These are phyloP conservation scores for Pseudachorutes palmiensis DNA, from an alignment of 1,140 invertebrate genomes.

Conservation along the genomic window DNA sequence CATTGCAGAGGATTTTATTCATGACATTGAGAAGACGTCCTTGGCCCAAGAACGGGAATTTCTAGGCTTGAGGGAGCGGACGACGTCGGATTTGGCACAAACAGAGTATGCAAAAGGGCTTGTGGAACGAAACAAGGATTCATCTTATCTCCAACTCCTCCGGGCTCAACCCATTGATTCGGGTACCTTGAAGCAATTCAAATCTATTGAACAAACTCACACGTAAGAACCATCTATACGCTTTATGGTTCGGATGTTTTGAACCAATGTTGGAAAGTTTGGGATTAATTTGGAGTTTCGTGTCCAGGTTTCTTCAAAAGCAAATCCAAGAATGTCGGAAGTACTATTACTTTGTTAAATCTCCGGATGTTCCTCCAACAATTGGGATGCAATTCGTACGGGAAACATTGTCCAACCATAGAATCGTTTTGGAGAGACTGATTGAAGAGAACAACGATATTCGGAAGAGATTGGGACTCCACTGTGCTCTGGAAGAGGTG, in stretches of 20 bases:
- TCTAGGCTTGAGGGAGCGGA: constrained; percentile 10
- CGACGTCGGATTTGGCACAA: constrained; percentile 15
- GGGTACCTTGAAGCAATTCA: constrained; percentile 10
- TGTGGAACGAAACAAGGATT: constrained; percentile 13
- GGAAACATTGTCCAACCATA: neutral
- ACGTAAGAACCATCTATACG: neutral
- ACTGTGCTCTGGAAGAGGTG: neutral
- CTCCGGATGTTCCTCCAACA: neutral
- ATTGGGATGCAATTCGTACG: neutral
- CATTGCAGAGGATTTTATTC: constrained; percentile 18
- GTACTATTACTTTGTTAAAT: neutral
- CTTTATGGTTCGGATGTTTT: neutral
- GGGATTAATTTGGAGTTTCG: neutral
- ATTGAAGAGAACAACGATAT: neutral
- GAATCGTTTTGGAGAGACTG: neutral
- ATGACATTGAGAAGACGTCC: constrained; percentile 7
- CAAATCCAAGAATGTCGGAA: constrained; percentile 13
- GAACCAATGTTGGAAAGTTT: neutral
- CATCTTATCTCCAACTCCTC: constrained; percentile 17
- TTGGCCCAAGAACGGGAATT: constrained; percentile 17
- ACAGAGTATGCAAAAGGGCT: constrained; percentile 19
- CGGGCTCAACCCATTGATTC: constrained; percentile 14
- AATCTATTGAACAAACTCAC: neutral
- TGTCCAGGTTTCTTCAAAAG: neutral
- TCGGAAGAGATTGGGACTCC: neutral